Evolutionary conservation across 2,888 invertebrate species (phyloP).

Genomic region (Aethes cnicana): DNA sequence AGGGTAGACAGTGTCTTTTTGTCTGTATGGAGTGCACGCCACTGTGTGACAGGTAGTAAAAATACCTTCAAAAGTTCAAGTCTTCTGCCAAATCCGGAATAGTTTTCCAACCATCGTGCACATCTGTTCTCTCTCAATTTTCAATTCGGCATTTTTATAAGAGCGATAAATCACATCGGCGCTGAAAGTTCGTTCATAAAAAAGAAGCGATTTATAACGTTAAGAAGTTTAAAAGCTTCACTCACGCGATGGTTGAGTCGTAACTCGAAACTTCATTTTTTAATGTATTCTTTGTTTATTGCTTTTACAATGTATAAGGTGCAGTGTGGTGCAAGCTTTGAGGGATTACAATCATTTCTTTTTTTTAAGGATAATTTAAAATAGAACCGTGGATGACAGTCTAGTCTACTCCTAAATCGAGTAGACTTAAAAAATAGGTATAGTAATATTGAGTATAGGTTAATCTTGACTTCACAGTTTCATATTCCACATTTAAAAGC

Average conservation of each 20-base stretch:
- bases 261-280: slow-evolving; percentile 37
- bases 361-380: too few relatives aligned
- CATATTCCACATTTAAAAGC: too few relatives aligned
- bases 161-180: slow-evolving; percentile 13
- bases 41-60: background rate
- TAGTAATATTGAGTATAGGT: too few relatives aligned
- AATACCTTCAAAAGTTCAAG: background rate
- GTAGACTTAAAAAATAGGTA: too few relatives aligned
- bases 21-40: too few relatives aligned
- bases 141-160: slow-evolving; percentile 10
- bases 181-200: slow-evolving; percentile 26
- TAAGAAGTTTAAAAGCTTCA: slow-evolving; percentile 16
- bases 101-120: background rate
- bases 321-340: slow-evolving; percentile 1
- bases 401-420: too few relatives aligned
- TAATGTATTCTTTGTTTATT: slow-evolving; percentile 34
- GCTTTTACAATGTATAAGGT: slow-evolving; percentile 10
- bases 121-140: background rate
- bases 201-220: slow-evolving; percentile 24
- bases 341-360: background rate
- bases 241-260: slow-evolving; percentile 38
- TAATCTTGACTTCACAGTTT: too few relatives aligned
- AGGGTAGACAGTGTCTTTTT: too few relatives aligned
- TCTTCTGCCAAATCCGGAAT: background rate
- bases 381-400: too few relatives aligned